Conservation (phyloP, 1,140 invertebrate genomes). For the Nasonia longicornis region DNA sequence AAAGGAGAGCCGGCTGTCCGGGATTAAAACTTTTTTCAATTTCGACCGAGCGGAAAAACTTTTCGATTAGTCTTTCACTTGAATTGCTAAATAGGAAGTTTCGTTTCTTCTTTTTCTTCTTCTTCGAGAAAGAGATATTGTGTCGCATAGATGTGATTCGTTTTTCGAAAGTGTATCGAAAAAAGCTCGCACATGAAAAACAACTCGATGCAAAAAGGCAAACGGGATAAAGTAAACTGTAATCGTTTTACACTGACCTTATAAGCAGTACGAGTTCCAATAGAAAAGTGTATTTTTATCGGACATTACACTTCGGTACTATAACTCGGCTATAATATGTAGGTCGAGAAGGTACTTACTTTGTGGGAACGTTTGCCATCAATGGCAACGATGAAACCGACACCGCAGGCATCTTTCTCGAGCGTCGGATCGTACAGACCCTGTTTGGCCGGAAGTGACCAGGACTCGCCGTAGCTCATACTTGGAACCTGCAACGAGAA, state of each 20-base stretch:
- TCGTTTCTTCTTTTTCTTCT: too few species aligned
- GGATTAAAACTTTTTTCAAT: not conserved
- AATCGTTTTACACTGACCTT: not conserved
- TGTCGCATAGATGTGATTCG: too few species aligned
- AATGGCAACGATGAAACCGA: constrained; percentile 98
- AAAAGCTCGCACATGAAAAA: too few species aligned
- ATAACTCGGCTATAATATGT: not conserved
- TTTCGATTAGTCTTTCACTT: not conserved
- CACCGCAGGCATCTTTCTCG: constrained; percentile 97
- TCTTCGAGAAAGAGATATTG: too few species aligned
- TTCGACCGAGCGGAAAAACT: not conserved
- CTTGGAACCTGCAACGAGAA: constrained; percentile 60
- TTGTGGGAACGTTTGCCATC: constrained; percentile 93
- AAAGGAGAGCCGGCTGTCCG: too few species aligned
- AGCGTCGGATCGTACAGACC: constrained; percentile 94
- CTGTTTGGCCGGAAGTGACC: constrained; percentile 70
- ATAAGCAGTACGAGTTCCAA: not conserved
- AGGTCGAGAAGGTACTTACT: constrained; percentile 71
- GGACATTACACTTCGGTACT: not conserved
- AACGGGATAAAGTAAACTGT: too few species aligned
- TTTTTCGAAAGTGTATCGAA: too few species aligned
- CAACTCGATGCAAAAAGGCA: too few species aligned
- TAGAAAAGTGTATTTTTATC: not conserved
- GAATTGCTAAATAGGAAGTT: too few species aligned
- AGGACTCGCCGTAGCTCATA: constrained; percentile 65